Conservation (phyloP, 2,888 invertebrate genomes). For the Glomeris marginata region DNA sequence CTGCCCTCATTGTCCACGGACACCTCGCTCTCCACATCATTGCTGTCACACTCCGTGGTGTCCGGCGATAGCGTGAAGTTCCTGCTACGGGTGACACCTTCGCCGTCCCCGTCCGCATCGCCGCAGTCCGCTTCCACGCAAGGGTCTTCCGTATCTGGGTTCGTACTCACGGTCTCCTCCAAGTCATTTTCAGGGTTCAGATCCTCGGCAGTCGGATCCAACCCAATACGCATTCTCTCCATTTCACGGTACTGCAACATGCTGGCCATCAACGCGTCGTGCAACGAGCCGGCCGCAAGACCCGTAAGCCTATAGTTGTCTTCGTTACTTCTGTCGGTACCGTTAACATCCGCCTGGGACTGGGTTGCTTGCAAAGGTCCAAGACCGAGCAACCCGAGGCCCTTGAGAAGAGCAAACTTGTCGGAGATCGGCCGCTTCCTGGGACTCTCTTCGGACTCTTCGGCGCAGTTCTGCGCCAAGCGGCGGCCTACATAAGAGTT, state of each 20-base stretch:
- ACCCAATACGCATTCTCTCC: too few relatives aligned
- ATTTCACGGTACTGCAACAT: too few relatives aligned
- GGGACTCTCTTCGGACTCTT: conserved; percentile 39
- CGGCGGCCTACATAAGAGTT: conserved; percentile 64
- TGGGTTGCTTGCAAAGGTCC: too few relatives aligned
- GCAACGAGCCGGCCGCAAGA: too few relatives aligned
- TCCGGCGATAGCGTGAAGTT: conserved; percentile 84
- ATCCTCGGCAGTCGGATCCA: too few relatives aligned
- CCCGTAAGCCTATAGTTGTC: conserved; percentile 18
- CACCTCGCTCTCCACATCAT: conserved; percentile 71
- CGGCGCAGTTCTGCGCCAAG: conserved; percentile 39
- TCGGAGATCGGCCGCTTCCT: conserved; percentile 30
- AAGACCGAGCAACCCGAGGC: too few relatives aligned
- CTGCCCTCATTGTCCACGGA: conserved; percentile 39
- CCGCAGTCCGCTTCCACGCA: conserved; percentile 37
- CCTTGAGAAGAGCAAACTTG: conserved; percentile 12
- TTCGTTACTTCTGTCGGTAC: conserved; percentile 14
- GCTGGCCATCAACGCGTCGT: too few relatives aligned
- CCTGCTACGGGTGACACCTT: conserved; percentile 49
- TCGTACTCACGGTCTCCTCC: conserved; percentile 26
- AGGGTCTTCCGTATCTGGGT: conserved; percentile 38
- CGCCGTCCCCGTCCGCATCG: conserved; percentile 37
- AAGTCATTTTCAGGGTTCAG: too few relatives aligned
- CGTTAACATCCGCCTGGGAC: conserved; percentile 14
- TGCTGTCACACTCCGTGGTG: conserved; percentile 82